Percentiles rank a stretch among this genome's conserved stretches.
These are phyloP conservation scores for Alcis repandata DNA, from an alignment of 2,888 invertebrate species.

Conservation along the genomic window DNA sequence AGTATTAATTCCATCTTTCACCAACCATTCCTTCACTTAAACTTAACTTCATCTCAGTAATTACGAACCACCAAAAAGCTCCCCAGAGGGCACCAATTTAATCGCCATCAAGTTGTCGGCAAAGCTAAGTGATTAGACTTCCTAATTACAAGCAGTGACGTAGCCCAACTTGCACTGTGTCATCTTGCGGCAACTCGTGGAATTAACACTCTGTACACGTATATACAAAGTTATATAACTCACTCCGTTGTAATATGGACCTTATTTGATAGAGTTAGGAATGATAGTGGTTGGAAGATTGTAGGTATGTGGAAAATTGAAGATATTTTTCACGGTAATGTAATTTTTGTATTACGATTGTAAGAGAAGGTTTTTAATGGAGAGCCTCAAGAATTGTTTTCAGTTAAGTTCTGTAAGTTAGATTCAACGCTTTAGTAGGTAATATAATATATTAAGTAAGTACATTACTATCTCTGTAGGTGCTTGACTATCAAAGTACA, in stretches of 20 bases:
- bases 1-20: background rate
- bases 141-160: constrained; percentile 49
- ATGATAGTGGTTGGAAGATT: background rate
- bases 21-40: background rate
- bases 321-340: background rate
- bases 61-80: constrained; percentile 31
- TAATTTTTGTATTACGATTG: background rate
- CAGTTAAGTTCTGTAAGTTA: no score
- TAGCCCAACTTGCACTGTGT: constrained; percentile 31
- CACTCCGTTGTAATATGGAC: constrained; percentile 13
- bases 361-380: background rate
- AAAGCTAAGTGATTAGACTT: constrained; percentile 50
- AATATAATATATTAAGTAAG: no score
- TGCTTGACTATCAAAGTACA: no score
- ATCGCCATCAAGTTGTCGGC: constrained; percentile 42
- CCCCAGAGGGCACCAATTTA: constrained; percentile 35
- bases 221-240: no score
- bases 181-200: constrained; percentile 46
- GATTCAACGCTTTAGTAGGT: no score
- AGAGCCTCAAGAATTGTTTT: no score
- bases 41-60: constrained; percentile 15
- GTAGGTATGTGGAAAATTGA: background rate
- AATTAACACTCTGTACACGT: constrained; percentile 47
- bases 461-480: no score
- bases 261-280: background rate